Evolutionary conservation across 1,140 invertebrate genomes (phyloP).

Genomic region (Saccostrea cuccullata): DNA sequence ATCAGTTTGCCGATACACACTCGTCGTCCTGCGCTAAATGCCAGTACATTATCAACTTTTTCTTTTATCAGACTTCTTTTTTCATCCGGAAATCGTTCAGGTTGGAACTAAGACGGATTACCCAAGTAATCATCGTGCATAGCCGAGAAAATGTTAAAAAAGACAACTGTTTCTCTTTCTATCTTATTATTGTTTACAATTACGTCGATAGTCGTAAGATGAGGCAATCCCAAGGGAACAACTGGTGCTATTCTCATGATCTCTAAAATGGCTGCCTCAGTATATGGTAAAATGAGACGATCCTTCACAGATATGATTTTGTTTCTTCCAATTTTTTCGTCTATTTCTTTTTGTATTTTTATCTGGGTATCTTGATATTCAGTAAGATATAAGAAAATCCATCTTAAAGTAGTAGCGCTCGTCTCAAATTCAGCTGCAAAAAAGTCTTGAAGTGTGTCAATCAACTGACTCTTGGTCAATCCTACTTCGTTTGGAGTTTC

Average conservation of each 20-base stretch:
- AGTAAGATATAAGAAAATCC: slow-evolving; percentile 53
- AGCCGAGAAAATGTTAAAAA: slow-evolving; percentile 80
- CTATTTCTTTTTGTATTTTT: slow-evolving; percentile 48
- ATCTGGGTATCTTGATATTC: slow-evolving; percentile 50
- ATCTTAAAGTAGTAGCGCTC: slow-evolving; percentile 86
- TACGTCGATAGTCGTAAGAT: slow-evolving; percentile 59
- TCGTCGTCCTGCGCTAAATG: slow-evolving; percentile 56
- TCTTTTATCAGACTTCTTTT: slow-evolving; percentile 80
- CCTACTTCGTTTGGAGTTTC: not conserved
- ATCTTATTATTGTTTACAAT: slow-evolving; percentile 71
- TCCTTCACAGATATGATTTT: slow-evolving; percentile 20
- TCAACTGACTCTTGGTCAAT: slow-evolving; percentile 5
- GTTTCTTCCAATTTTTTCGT: slow-evolving; percentile 45
- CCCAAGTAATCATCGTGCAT: too few relatives aligned
- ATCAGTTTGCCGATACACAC: slow-evolving; percentile 61
- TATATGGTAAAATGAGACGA: slow-evolving; percentile 38
- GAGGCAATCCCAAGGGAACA: slow-evolving; percentile 75
- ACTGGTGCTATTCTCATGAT: slow-evolving; percentile 28
- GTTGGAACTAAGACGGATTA: too few relatives aligned
- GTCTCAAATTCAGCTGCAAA: slow-evolving; percentile 94
- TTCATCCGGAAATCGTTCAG: slow-evolving; percentile 86
- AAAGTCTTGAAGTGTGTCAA: slow-evolving; percentile 81
- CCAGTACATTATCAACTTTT: slow-evolving; percentile 38
- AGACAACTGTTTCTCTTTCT: slow-evolving; percentile 65
- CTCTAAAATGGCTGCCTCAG: slow-evolving; percentile 47